Base-by-base conservation (phyloP, 2,888 invertebrate species). In the Diaprepes abbreviatus region DNA sequence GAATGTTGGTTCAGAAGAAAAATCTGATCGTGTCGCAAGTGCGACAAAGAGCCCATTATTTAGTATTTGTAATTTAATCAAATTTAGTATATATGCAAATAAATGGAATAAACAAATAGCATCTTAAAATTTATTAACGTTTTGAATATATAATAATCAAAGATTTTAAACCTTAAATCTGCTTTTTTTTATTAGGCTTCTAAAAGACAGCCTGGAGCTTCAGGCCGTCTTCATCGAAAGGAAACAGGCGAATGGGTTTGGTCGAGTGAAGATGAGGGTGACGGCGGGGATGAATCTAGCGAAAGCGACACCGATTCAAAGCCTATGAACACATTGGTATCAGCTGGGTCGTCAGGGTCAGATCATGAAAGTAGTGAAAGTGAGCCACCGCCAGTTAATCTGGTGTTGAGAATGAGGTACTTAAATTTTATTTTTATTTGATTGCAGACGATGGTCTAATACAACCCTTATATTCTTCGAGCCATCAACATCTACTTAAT, bases 161-260 rank as follows among this genome's bases (percentile, higher is more conserved):
- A n/a, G n/a, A n/a, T n/a, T n/a, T n/a, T n/a, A n/a, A n/a, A n/a
- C n/a, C n/a, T n/a, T n/a, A n/a, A n/a, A n/a, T n/a, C n/a, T n/a
- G n/a, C n/a, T n/a, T 38, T n/a, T 16, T 12, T 60, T 76, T 73
- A 74, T 2, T 73, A 89, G 88, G 90, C 89, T 68, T 88, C 91
- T 73, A 91, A 91, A 81, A 88, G 95, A 73, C 93, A 94, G 84
- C 95, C 96, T 0, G 96, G 96, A 24, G 91, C 95, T 0, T 93
- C 92, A 17, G 93, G 93, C 12, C 88, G 93, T 0, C 86, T 96
- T 73, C 96, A 96, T 84, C 91, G 97, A 79, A 97, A 96, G 75
- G 94, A 96, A 78, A 96, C 96, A 19, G 98, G 98, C 35, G 96
- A 96, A 83, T 98, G 98, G 98, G 96, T 97, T 70, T 98, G 98